phyloP scores from a whole-genome alignment of 2,888 invertebrate genomes.

The Iphiclides podalirius region DNA sequence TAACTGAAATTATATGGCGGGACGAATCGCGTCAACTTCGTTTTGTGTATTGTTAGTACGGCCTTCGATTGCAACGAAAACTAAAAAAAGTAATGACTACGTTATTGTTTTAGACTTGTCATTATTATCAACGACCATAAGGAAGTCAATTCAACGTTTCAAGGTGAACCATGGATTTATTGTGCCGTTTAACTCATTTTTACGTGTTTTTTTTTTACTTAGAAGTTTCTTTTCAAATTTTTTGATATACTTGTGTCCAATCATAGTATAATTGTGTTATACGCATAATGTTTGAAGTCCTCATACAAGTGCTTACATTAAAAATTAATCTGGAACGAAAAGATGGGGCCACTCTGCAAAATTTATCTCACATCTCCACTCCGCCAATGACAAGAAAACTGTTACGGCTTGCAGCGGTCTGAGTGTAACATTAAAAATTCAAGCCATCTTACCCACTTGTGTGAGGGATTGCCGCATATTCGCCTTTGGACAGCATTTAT shows the following conservation, averaged over 20 bases:
- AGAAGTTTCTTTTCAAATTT: constrained; percentile 10
- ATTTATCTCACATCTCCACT: constrained; percentile 79
- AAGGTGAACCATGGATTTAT: constrained; percentile 61
- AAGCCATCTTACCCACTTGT: constrained; percentile 78
- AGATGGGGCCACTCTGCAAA: constrained; percentile 81
- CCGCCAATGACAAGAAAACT: constrained; percentile 80
- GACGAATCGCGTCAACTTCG: constrained; percentile 69
- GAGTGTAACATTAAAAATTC: constrained; percentile 81
- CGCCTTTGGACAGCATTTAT: constrained; percentile 78
- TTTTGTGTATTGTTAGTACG: constrained; percentile 70
- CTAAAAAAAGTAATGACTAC: constrained; percentile 64
- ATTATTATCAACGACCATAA: constrained; percentile 65
- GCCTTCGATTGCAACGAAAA: constrained; percentile 67
- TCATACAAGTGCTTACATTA: constrained; percentile 70
- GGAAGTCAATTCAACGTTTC: constrained; percentile 70
- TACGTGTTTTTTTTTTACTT: constrained; percentile 19
- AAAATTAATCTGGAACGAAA: constrained; percentile 78
- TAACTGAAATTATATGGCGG: constrained; percentile 76
- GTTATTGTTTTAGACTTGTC: constrained; percentile 75
- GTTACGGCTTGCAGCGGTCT: constrained; percentile 80
- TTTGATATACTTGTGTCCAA: constrained; percentile 46
- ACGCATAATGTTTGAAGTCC: constrained; percentile 70
- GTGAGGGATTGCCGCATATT: constrained; percentile 79
- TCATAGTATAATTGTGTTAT: constrained; percentile 59
- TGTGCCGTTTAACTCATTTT: constrained; percentile 36